Percentiles rank a stretch among this genome's conserved stretches.
phyloP scores from a whole-genome alignment of 2,888 invertebrate species.

The Argyra leucocephala region DNA sequence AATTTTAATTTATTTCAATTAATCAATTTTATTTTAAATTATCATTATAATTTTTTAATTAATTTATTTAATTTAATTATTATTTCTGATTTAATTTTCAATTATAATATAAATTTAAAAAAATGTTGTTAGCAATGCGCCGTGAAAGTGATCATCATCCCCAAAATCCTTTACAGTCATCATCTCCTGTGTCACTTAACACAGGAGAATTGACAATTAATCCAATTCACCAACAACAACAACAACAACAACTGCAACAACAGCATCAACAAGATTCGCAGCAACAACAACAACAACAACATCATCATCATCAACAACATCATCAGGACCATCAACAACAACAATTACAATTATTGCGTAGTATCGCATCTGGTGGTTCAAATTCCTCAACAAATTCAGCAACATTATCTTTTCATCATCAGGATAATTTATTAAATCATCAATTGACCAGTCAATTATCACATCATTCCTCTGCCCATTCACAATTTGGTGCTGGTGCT shows the following conservation, averaged over 20 bases:
- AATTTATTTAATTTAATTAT: not conserved
- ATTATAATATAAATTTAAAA: slow-evolving; percentile 21
- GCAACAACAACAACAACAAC: not conserved
- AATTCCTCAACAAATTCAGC: not conserved
- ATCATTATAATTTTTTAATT: not conserved
- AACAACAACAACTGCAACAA: slow-evolving; percentile 7
- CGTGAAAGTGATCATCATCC: slow-evolving; percentile 51
- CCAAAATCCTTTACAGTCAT: not conserved
- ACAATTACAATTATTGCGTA: not conserved
- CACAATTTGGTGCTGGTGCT: slow-evolving; percentile 24
- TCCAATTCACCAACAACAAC: slow-evolving; percentile 10
- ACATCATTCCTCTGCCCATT: slow-evolving; percentile 17
- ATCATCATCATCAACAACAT: slow-evolving; percentile 3
- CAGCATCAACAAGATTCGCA: slow-evolving; percentile 2
- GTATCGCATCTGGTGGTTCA: not conserved
- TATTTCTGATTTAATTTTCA: not conserved
- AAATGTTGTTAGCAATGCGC: slow-evolving; percentile 61
- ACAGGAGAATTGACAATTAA: slow-evolving; percentile 13
- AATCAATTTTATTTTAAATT: not conserved
- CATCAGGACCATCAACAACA: not conserved
- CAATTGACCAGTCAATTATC: slow-evolving; percentile 19
- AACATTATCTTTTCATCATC: slow-evolving; percentile 13
- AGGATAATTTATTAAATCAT: slow-evolving; percentile 8
- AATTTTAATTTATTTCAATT: not conserved
- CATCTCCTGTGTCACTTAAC: slow-evolving; percentile 14